Conservation (phyloP, 2,888 invertebrate genomes). For the Chrysotoxum bicinctum region DNA sequence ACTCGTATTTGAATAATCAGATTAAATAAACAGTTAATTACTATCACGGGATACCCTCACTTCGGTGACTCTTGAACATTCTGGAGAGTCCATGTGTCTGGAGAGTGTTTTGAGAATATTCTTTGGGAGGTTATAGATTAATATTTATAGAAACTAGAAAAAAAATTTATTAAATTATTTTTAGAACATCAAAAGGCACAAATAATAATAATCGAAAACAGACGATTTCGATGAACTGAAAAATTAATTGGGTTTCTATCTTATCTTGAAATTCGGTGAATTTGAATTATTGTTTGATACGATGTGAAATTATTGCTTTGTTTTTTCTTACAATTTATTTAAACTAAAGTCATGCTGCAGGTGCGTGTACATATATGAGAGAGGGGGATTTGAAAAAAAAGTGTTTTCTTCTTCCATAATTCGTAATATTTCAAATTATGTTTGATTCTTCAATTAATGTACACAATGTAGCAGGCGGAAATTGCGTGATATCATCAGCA, state of each 20-base stretch:
- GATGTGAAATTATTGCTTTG: background rate
- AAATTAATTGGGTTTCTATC: background rate
- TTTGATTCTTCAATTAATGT: too few species aligned
- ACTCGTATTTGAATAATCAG: conserved; percentile 26
- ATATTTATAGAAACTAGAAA: too few species aligned
- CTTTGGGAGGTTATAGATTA: too few species aligned
- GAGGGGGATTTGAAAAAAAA: background rate
- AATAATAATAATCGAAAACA: background rate
- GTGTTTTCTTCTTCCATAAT: background rate
- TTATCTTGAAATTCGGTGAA: background rate
- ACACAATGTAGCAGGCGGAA: too few species aligned
- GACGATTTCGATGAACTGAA: background rate
- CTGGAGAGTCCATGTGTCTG: conserved; percentile 24
- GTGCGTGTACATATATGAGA: background rate
- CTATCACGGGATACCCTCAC: conserved; percentile 7
- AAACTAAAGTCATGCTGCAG: background rate
- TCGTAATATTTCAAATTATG: too few species aligned
- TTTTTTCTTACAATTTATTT: background rate
- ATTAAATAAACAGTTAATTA: conserved; percentile 31
- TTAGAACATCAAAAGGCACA: background rate
- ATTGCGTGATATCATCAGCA: too few species aligned
- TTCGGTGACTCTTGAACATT: background rate
- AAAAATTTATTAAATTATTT: background rate
- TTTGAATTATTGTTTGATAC: background rate
- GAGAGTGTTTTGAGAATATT: conserved; percentile 32